A percentile compares a stretch with the other conserved stretches of the same genome.
Evolutionary conservation across 1,140 invertebrate genomes (phyloP).

Genomic region (Macrobrachium rosenbergii): DNA sequence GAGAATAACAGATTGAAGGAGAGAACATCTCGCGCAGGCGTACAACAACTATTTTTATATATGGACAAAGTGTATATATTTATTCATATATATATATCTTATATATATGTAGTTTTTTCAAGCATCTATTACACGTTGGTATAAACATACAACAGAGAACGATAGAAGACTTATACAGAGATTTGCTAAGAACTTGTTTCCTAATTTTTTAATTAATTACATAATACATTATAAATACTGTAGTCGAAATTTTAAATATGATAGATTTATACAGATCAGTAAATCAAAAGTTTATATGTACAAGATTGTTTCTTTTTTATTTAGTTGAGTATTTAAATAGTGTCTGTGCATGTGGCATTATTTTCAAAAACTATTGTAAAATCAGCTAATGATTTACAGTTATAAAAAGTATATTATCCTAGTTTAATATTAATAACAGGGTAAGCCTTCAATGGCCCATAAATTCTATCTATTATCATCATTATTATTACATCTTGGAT

Average conservation of each 20-base stretch:
- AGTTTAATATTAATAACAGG: no score
- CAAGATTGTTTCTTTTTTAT: no score
- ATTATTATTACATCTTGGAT: no score
- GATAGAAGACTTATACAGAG: conserved; percentile 22
- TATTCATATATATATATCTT: conserved; percentile 5
- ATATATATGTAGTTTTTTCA: neutral
- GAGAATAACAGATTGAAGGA: no score
- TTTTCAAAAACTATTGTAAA: no score
- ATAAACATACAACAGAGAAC: conserved; percentile 18
- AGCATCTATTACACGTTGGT: conserved; percentile 20
- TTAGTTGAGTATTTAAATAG: no score
- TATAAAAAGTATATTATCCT: no score
- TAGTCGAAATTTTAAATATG: neutral
- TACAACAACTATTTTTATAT: conserved; percentile 17
- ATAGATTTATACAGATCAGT: neutral
- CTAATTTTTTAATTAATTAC: conserved; percentile 1
- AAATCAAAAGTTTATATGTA: no score
- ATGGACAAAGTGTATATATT: conserved; percentile 23
- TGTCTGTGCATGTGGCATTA: no score
- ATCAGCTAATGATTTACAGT: no score
- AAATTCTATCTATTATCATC: no score
- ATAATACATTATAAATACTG: conserved; percentile 15
- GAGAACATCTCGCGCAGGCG: conserved; percentile 1
- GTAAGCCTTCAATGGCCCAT: no score
- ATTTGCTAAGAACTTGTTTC: neutral